These are phyloP conservation scores for Sinonovacula constricta DNA, from an alignment of 1,140 invertebrate species.

Conservation along the genomic window DNA sequence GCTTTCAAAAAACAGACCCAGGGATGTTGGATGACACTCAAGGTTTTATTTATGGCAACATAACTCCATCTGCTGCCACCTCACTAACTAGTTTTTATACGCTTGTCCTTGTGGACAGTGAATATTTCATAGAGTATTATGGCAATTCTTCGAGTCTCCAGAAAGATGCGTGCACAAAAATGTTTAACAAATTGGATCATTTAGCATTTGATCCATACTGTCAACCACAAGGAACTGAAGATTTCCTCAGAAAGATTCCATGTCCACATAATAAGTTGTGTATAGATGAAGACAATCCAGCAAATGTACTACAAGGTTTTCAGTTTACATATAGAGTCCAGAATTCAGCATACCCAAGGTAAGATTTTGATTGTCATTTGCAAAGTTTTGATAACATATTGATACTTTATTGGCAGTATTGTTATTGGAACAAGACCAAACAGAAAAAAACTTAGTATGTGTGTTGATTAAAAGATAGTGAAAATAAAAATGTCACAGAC, in stretches of 20 bases:
- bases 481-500: too few relatives aligned
- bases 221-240: slow-evolving; percentile 85
- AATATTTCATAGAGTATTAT: slow-evolving; percentile 93
- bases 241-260: slow-evolving; percentile 93
- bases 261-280: slow-evolving; percentile 89
- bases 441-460: background rate
- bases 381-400: background rate
- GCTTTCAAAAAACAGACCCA: slow-evolving; percentile 96
- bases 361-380: slow-evolving; percentile 54
- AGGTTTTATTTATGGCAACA: slow-evolving; percentile 97
- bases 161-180: slow-evolving; percentile 86
- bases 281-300: slow-evolving; percentile 89
- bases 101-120: slow-evolving; percentile 91
- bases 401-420: background rate
- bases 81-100: slow-evolving; percentile 85
- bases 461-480: background rate
- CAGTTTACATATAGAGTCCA: slow-evolving; percentile 97
- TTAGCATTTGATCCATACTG: slow-evolving; percentile 92
- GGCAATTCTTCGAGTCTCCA: slow-evolving; percentile 84
- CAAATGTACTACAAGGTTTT: slow-evolving; percentile 90
- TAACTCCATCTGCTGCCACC: slow-evolving; percentile 85
- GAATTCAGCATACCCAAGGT: slow-evolving; percentile 93
- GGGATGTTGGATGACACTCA: slow-evolving; percentile 88
- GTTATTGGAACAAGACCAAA: background rate
- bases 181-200: slow-evolving; percentile 91